These are phyloP conservation scores for Eonycteris spelaea DNA, from an alignment of 2,113 vertebrate genomes.

Conservation along the genomic window DNA sequence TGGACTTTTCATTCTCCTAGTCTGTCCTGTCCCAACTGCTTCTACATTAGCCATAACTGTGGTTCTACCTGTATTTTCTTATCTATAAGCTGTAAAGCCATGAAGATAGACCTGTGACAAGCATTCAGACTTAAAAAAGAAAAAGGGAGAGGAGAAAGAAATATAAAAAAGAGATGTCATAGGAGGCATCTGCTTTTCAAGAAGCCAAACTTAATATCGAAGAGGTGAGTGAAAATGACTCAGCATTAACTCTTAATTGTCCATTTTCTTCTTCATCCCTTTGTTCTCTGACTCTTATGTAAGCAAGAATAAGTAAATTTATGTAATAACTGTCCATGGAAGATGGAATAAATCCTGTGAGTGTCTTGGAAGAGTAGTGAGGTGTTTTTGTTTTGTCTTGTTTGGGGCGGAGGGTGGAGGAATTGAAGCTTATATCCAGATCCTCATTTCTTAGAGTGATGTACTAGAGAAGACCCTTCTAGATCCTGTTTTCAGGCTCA, in stretches of 20 bases:
- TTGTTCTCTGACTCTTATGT: background rate
- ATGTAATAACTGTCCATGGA: background rate
- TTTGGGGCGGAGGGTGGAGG: background rate
- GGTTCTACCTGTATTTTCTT: background rate
- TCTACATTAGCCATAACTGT: background rate
- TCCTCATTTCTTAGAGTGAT: background rate
- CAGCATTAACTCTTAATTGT: too few relatives aligned
- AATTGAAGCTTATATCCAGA: background rate
- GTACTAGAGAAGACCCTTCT: background rate
- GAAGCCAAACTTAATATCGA: background rate
- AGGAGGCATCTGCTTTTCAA: background rate
- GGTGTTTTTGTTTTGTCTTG: background rate
- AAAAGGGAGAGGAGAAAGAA: background rate
- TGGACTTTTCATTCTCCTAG: background rate
- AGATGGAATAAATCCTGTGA: background rate
- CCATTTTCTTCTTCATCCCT: background rate
- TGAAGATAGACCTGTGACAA: background rate
- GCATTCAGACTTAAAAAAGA: background rate
- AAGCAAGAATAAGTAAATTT: background rate
- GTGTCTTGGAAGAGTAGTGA: background rate
- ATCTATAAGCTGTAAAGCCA: background rate
- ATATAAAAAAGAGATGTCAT: background rate
- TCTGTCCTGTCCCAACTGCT: background rate
- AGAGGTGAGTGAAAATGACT: background rate
- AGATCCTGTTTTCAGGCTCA: constrained; percentile 61